A percentile compares a stretch with the other conserved stretches of the same genome.
phyloP scores from a whole-genome alignment of 2,113 vertebrate species.

The Zapornia atra region DNA sequence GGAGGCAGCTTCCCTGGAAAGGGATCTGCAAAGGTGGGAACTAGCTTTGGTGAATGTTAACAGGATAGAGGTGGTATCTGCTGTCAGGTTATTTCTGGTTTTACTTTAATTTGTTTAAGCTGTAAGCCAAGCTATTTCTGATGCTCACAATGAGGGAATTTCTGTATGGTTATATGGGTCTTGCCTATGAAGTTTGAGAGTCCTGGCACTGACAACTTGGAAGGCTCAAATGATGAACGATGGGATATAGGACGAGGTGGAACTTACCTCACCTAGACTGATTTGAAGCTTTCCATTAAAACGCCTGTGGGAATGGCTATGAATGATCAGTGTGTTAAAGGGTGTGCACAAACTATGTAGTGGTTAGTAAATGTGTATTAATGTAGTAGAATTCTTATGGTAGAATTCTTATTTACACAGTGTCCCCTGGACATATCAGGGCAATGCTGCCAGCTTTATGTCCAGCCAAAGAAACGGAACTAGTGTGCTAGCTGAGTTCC shows the following conservation, averaged over 20 bases:
- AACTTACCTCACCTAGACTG: background rate
- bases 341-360: background rate
- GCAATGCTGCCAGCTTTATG: background rate
- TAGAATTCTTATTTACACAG: background rate
- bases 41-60: background rate
- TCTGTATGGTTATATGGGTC: background rate
- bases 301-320: background rate
- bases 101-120: background rate
- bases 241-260: background rate
- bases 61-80: background rate
- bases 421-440: background rate
- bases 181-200: background rate
- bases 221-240: background rate
- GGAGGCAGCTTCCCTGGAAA: background rate
- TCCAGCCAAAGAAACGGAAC: background rate
- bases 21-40: background rate
- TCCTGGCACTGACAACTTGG: background rate
- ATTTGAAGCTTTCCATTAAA: background rate
- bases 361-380: background rate
- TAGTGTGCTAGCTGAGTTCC: background rate
- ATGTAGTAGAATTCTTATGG: background rate
- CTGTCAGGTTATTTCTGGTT: background rate
- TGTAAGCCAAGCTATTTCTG: background rate
- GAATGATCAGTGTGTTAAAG: background rate
- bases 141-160: background rate